Evolutionary conservation across 2,888 invertebrate genomes (phyloP).

Genomic region (Cistogaster globosa): DNA sequence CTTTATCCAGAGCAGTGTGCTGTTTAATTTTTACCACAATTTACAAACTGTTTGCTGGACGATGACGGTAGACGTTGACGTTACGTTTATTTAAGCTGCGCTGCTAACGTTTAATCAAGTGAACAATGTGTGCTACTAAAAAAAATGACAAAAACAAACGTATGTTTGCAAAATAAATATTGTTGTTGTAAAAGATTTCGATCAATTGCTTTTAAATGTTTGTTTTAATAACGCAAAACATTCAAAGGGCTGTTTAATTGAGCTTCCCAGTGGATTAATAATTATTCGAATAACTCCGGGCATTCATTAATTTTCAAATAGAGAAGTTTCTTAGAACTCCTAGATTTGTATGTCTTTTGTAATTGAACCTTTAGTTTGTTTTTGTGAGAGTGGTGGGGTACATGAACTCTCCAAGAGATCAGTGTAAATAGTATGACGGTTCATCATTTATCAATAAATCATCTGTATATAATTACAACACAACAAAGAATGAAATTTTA

Average conservation of each 20-base stretch:
- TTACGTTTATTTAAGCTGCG: slow-evolving; percentile 1
- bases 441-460: too few species aligned
- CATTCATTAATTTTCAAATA: too few species aligned
- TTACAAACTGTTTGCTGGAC: slow-evolving; percentile 1
- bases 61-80: slow-evolving; percentile 12
- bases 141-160: slow-evolving; percentile 35
- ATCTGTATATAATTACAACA: too few species aligned
- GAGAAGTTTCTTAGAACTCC: too few species aligned
- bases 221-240: slow-evolving; percentile 2
- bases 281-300: too few species aligned
- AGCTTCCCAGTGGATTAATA: background rate
- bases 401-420: too few species aligned
- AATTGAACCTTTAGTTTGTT: too few species aligned
- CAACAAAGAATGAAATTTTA: too few species aligned
- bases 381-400: too few species aligned
- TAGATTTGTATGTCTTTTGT: too few species aligned
- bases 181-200: slow-evolving; percentile 32
- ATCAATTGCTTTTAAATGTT: slow-evolving; percentile 9
- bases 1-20: slow-evolving; percentile 18
- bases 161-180: slow-evolving; percentile 43
- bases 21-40: slow-evolving; percentile 12
- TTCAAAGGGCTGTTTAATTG: slow-evolving; percentile 23
- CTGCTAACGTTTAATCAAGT: slow-evolving; percentile 32
- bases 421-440: too few species aligned
- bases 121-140: slow-evolving; percentile 8